Evolutionary conservation across 2,113 vertebrate species (phyloP), one percentile per base, ranked within the genome.

Genomic region (Lepus timidus): DNA sequence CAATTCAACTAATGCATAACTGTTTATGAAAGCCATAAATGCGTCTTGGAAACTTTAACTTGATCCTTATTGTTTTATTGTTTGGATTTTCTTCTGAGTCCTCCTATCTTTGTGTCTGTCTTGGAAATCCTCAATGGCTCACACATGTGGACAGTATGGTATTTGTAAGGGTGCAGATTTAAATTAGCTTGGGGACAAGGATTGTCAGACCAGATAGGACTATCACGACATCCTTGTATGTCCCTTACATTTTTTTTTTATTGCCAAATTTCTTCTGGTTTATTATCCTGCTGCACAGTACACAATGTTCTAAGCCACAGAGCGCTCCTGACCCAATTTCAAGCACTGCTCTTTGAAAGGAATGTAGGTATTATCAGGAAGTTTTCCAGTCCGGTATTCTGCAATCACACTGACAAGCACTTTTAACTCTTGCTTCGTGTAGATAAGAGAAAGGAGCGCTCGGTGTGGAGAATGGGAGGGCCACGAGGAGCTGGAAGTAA

Each of bases 401-500:
- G 91, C 70, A 93, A 76, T 96, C 96, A 88, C 95, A 98, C 95
- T 88, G 92, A 98, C 98, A 98, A 97, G 78, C 84, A 97, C 98
- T 98, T 98, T 98, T 98, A 97, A 98, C 97, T 98, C 97, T 92
- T 17, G 64, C 79, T 94, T 62, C 51, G 58, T 95, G 67, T 94
- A 96, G 98, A 99, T 98, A 99, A 99, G 98, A 94, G 51, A 95
- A 75, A 27, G 95, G 95, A 78, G 81, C 92, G 97, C 96, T 98
- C 94, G 65, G 90, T 19, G 39, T 52, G 82, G 92, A 0, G 76
- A 73, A 6, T 0, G 1, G 20, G 65, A 95, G 93, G 97, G 86
- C 70, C 68, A 4, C 0, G 1, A 91, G 90, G 70, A 87, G 95
- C 95, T 76, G 93, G 96, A 94, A 90, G 92, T 96, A 98, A 98